phyloP scores from a whole-genome alignment of 2,888 invertebrate species.

The Drosophila merina region DNA sequence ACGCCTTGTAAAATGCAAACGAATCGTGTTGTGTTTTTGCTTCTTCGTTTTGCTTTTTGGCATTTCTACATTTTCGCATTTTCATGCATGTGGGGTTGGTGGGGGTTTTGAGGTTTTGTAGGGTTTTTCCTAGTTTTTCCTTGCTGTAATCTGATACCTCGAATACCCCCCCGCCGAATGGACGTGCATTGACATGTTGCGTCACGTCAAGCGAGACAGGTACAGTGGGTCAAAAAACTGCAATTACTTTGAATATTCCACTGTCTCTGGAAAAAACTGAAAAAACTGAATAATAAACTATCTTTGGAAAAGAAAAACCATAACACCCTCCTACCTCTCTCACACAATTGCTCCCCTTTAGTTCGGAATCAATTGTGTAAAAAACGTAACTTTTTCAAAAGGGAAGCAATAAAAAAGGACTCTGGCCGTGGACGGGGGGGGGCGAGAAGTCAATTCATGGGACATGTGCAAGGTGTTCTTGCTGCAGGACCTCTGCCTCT shows the following conservation, averaged over 20 bases:
- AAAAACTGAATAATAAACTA: not conserved
- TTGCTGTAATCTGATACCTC: slow-evolving; percentile 63
- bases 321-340: slow-evolving; percentile 3
- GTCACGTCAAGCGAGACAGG: slow-evolving; percentile 39
- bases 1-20: slow-evolving; percentile 59
- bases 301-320: slow-evolving; percentile 10
- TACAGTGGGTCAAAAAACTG: slow-evolving; percentile 19
- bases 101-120: slow-evolving; percentile 42
- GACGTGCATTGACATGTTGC: slow-evolving; percentile 45
- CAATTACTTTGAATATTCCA: not conserved
- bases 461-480: slow-evolving; percentile 50
- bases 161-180: too few species aligned
- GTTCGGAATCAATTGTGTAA: slow-evolving; percentile 67
- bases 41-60: slow-evolving; percentile 13
- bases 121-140: slow-evolving; percentile 70
- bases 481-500: slow-evolving; percentile 10
- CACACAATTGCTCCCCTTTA: slow-evolving; percentile 27
- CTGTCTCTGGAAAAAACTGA: not conserved
- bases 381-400: slow-evolving; percentile 60
- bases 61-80: slow-evolving; percentile 26
- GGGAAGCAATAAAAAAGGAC: slow-evolving; percentile 17
- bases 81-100: not conserved
- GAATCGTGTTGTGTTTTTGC: slow-evolving; percentile 29
- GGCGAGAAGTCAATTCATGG: slow-evolving; percentile 29
- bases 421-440: not conserved